Evolutionary conservation across 1,140 invertebrate genomes (phyloP).

Genomic region (Drosophila nebulosa): DNA sequence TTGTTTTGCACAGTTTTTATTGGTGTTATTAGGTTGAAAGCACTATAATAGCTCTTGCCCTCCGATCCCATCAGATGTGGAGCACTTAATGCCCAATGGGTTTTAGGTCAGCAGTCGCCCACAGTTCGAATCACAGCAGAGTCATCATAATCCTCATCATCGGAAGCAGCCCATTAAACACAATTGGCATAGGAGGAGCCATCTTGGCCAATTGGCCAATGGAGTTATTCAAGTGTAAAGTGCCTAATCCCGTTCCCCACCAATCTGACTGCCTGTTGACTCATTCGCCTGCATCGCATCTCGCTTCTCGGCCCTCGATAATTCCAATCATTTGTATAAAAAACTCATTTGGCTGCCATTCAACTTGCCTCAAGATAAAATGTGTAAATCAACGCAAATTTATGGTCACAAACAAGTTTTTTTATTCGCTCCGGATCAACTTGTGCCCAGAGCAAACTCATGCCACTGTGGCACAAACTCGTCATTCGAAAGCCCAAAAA

Average conservation of each 20-base stretch:
- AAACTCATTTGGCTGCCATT: slow-evolving; percentile 50
- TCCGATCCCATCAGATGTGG: slow-evolving; percentile 47
- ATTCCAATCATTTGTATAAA: slow-evolving; percentile 44
- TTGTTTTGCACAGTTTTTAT: slow-evolving; percentile 69
- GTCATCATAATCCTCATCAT: neutral
- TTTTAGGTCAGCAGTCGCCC: slow-evolving; percentile 69
- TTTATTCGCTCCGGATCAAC: slow-evolving; percentile 26
- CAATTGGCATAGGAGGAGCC: slow-evolving; percentile 26
- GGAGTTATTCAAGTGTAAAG: slow-evolving; percentile 17
- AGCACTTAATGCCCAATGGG: slow-evolving; percentile 62
- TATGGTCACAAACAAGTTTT: slow-evolving; percentile 56
- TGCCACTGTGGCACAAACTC: slow-evolving; percentile 32
- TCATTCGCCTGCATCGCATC: neutral
- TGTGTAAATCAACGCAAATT: slow-evolving; percentile 54
- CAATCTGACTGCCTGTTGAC: slow-evolving; percentile 1
- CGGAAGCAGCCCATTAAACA: slow-evolving; percentile 46
- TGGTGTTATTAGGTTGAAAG: slow-evolving; percentile 78
- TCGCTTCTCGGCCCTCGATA: neutral
- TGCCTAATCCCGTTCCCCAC: slow-evolving; percentile 1
- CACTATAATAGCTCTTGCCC: slow-evolving; percentile 62
- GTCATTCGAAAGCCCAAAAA: slow-evolving; percentile 31
- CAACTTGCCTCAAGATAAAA: slow-evolving; percentile 50
- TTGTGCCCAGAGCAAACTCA: slow-evolving; percentile 6
- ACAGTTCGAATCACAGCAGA: slow-evolving; percentile 66
- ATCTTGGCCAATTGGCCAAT: slow-evolving; percentile 25